Evolutionary conservation across 2,797 vertebrate genomes (phyloP), one percentile per base, ranked within the genome.

Genomic region (Leucoraja ocellata): DNA sequence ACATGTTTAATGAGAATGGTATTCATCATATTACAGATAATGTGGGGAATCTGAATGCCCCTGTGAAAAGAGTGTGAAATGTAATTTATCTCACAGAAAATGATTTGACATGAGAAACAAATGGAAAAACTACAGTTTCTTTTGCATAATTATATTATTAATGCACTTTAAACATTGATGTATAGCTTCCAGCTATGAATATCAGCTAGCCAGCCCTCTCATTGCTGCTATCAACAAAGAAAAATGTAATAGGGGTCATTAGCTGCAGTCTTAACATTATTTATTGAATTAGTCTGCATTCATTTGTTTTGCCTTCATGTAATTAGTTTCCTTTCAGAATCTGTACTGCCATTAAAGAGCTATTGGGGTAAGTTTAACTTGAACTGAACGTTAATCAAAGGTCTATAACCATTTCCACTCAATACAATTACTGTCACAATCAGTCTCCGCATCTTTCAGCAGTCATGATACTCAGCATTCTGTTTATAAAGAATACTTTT

Each of bases 311-410:
- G 36, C 71, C 71, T 91, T 54, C 90, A 74, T 92, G 90, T 92
- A 92, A 92, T 92, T 74, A 92, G 90, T 92, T 92, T 76, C 46
- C 71, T 73, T 92, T 92, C 90, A 28, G 90, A 92, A 92, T 92
- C 90, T 76, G 39, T 76, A 7, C 71, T 92, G 71, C 71, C 90
- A 54, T 92, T 76, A 92, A 92, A 58, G 90, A 92, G 90, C 71
- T 39, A 92, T 92, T 74, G 90, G 76, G 90, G 71, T 92, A 74
- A 46, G 68, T 92, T 74, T 92, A 92, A 92, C 90, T 74, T 74
- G 71, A 92, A 74, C 90, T 92, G 90, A 92, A 74, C 90, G 90
- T 92, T 92, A 92, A 92, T 92, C 90, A 92, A 74, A 58, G 90
- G 90, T 76, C 76, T 74, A 74, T 58, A 92, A 92, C 36, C 90